Evolutionary conservation across 2,113 vertebrate species (phyloP).

Genomic region (Canis aureus): DNA sequence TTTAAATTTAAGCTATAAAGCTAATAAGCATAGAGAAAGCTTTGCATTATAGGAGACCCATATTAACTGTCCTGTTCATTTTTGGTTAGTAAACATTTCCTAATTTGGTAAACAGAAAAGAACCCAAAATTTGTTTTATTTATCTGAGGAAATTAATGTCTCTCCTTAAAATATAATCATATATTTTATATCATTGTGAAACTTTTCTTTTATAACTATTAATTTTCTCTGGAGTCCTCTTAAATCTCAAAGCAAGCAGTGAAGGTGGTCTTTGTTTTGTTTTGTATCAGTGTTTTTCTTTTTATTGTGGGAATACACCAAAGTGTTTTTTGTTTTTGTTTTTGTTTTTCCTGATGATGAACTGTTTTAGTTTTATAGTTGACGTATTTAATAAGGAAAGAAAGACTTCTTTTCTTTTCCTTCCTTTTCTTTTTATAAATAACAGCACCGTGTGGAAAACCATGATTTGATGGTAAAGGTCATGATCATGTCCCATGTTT

Average conservation of each 20-base stretch:
- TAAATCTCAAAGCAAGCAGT: background rate
- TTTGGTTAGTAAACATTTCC: conserved; percentile 1
- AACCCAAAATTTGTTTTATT: background rate
- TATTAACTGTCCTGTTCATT: background rate
- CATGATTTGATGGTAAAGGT: background rate
- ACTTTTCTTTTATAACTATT: background rate
- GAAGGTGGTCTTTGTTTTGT: background rate
- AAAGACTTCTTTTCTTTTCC: background rate
- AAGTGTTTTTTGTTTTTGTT: background rate
- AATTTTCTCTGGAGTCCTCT: background rate
- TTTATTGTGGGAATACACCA: background rate
- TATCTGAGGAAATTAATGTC: background rate
- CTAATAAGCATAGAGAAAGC: background rate
- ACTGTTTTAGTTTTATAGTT: conserved; percentile 18
- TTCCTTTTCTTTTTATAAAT: background rate
- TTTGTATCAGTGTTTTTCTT: background rate
- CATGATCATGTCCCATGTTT: background rate
- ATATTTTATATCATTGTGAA: background rate
- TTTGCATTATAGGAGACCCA: background rate
- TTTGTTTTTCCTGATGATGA: background rate
- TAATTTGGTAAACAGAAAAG: background rate
- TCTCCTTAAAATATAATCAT: background rate
- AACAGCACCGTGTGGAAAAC: background rate
- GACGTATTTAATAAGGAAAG: background rate
- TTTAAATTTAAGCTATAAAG: conserved; percentile 30